Percentiles rank a stretch among this genome's conserved stretches.
phyloP scores from a whole-genome alignment of 2,113 vertebrate species.

The Melierax canorus region DNA sequence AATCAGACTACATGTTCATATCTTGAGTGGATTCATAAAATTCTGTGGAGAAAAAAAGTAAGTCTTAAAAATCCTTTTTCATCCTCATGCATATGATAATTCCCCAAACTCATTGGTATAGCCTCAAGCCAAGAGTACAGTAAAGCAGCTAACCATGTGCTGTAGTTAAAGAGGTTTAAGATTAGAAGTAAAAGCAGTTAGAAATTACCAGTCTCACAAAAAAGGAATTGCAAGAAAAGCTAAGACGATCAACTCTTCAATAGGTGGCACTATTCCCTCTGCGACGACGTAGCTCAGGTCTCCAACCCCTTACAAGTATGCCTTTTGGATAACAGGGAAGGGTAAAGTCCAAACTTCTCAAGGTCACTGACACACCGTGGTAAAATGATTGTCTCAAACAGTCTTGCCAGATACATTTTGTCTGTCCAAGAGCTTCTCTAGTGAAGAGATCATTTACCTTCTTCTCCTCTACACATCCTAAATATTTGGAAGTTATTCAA shows the following conservation, averaged over 20 bases:
- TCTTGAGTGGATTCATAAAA: not conserved
- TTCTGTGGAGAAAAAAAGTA: not conserved
- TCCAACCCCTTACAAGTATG: not conserved
- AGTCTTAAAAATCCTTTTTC: not conserved
- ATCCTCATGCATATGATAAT: not conserved
- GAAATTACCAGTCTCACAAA: not conserved
- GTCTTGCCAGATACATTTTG: not conserved
- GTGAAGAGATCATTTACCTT: not conserved
- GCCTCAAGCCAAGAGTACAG: not conserved
- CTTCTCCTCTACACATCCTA: not conserved
- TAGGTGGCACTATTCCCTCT: constrained; percentile 23
- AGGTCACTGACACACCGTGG: not conserved
- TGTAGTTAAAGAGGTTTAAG: not conserved
- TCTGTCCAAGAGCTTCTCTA: not conserved
- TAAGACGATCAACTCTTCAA: not conserved
- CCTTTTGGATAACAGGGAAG: not conserved
- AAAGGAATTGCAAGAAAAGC: not conserved
- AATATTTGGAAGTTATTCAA: not conserved
- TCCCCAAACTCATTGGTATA: not conserved
- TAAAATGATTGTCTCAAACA: not conserved
- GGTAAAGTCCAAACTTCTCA: not conserved
- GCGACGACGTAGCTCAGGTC: not conserved
- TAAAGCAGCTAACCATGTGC: not conserved
- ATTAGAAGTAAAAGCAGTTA: not conserved
- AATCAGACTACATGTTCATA: not conserved